Evolutionary conservation across 2,797 vertebrate species (phyloP), one percentile per base, ranked within the genome.

Genomic region (Pangasius macronema): DNA sequence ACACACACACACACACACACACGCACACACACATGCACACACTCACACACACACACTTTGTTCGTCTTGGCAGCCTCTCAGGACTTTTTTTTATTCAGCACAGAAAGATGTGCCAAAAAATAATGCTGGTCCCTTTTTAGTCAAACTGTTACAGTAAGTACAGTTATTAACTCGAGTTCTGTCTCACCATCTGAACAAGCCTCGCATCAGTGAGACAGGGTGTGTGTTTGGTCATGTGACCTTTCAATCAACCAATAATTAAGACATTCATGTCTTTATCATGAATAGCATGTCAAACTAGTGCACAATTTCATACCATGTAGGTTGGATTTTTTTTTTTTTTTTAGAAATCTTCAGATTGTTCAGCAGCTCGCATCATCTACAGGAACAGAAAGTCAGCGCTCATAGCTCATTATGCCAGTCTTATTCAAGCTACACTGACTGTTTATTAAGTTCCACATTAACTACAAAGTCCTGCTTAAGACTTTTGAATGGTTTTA

Each of bases 31-130:
- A 73, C 46, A 76, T 27, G n/a, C 81, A 86, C 86, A 80, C 83
- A 59, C 85, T 11, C 39, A 46, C 46, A 30, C 27, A 33, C n/a
- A 88, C 75, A 77, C 81, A 55, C 82, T 53, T 84, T 85, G 53
- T 82, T 82, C 20, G 1, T 39, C 18, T 53, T 42, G 59, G 79
- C 85, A 85, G 82, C 24, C 7, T 30, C 76, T 63, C n/a, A 59
- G 73, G 63, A 67, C 55, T 87, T 39, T 83, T 87, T 77, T 83
- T 51, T 53, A 22, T 84, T 39, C 30, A 39, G 65, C 22, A 42
- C 10, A 59, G 33, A 81, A 61, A 39, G 22, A 61, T 39, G 22
- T 39, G 22, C n/a, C n/a, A 53, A 24, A 27, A 72, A 55, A 72
- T 73, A 39, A 42, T 7, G 10, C 33, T 42, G 36, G 20, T 33